Conservation (phyloP, 1,140 invertebrate genomes). For the Drosophila yakuba region DNA sequence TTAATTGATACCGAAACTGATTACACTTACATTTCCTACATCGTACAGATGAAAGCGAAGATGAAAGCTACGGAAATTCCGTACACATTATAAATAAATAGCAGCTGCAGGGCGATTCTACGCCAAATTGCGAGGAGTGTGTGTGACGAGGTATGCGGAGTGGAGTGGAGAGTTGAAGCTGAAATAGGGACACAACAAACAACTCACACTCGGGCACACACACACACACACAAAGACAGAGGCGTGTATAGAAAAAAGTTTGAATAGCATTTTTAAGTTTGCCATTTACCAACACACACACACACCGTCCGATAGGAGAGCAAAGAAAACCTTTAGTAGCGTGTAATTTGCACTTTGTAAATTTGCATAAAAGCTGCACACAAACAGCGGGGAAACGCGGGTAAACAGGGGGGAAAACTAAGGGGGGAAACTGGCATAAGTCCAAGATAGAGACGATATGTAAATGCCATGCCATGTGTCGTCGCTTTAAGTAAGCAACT, state of each 20-base stretch:
- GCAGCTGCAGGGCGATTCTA: conserved; percentile 34
- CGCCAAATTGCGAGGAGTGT: conserved; percentile 12
- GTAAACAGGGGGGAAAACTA: neutral
- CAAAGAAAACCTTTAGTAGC: conserved; percentile 79
- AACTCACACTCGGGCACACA: conserved; percentile 3
- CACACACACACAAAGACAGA: conserved; percentile 18
- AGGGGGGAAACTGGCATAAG: conserved; percentile 61
- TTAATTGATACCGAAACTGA: neutral
- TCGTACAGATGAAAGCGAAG: conserved; percentile 16
- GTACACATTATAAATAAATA: conserved; percentile 75
- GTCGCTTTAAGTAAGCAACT: conserved; percentile 67
- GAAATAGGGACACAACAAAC: conserved; percentile 30
- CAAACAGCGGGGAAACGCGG: conserved; percentile 10
- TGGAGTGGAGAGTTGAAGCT: conserved; percentile 14
- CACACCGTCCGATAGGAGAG: conserved; percentile 55
- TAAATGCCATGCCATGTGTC: conserved; percentile 77
- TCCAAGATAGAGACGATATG: conserved; percentile 80
- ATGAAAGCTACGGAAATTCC: conserved; percentile 10
- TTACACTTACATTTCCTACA: conserved; percentile 14
- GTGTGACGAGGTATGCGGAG: conserved; percentile 7
- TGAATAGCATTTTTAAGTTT: conserved; percentile 82
- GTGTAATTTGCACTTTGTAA: conserved; percentile 84
- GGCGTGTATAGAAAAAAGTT: conserved; percentile 70
- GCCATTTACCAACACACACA: conserved; percentile 69
- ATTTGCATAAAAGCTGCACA: conserved; percentile 82